Percentiles rank a stretch among this genome's conserved stretches.
These are phyloP conservation scores for Tinea trinotella DNA, from an alignment of 2,888 invertebrate species.

Conservation along the genomic window DNA sequence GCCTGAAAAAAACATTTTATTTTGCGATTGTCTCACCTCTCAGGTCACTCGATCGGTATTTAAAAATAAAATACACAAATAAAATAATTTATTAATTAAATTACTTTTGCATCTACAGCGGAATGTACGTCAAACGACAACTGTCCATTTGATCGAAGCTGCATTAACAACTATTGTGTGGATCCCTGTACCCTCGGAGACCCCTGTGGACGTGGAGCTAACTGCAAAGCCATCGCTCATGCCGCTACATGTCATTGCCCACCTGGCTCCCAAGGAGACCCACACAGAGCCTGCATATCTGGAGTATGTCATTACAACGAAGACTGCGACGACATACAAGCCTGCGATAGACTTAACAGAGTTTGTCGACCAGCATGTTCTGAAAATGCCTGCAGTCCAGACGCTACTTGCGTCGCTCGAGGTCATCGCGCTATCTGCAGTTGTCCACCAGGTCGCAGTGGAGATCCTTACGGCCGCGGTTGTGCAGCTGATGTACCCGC, in stretches of 20 bases:
- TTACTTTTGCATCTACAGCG: no score
- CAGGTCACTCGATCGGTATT: no score
- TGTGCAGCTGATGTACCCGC: conserved; percentile 35
- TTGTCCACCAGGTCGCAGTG: conserved; percentile 81
- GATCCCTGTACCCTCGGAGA: conserved; percentile 81
- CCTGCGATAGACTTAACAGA: conserved; percentile 87
- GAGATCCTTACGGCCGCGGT: conserved; percentile 81
- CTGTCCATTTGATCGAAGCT: conserved; percentile 88
- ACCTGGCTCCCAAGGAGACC: conserved; percentile 87
- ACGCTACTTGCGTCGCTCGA: conserved; percentile 81
- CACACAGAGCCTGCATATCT: conserved; percentile 84
- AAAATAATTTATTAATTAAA: no score
- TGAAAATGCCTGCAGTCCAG: conserved; percentile 84
- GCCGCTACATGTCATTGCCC: conserved; percentile 88
- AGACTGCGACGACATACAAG: conserved; percentile 88
- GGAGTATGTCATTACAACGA: conserved; percentile 91
- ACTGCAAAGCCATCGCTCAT: conserved; percentile 83
- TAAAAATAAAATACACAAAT: no score
- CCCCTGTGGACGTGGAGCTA: conserved; percentile 85
- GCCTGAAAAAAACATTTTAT: no score
- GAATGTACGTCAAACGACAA: conserved; percentile 85
- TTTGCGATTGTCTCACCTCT: no score
- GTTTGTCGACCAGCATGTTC: conserved; percentile 87
- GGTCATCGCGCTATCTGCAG: conserved; percentile 84
- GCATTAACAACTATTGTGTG: conserved; percentile 84